phyloP scores from a whole-genome alignment of 2,888 invertebrate genomes.

The Nezara viridula region DNA sequence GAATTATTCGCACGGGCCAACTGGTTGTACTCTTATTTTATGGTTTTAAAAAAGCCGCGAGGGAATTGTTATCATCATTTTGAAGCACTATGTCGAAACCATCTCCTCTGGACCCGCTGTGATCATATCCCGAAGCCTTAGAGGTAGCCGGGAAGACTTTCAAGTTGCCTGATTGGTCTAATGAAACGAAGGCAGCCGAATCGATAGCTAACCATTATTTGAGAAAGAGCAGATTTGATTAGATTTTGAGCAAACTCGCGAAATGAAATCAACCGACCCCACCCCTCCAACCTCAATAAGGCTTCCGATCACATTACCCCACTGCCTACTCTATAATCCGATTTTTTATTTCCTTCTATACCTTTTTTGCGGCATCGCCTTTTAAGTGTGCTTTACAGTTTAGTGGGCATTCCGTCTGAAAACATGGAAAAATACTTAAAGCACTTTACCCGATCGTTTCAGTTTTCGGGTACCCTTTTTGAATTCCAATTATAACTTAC shows the following conservation, averaged over 20 bases:
- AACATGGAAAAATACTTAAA: constrained; percentile 29
- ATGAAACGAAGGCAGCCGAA: not conserved
- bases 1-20: too few relatives aligned
- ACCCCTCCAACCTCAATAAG: not conserved
- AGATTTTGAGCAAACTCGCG: constrained; percentile 33
- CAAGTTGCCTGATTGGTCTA: not conserved
- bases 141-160: not conserved
- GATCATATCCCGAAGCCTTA: not conserved
- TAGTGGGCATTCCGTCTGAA: not conserved
- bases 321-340: constrained; percentile 37
- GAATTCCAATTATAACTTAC: not conserved
- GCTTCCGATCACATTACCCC: constrained; percentile 18
- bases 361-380: constrained; percentile 14
- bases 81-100: not conserved
- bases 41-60: too few relatives aligned
- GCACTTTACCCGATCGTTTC: not conserved
- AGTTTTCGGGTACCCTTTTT: not conserved
- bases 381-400: constrained; percentile 20
- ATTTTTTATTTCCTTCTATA: constrained; percentile 43
- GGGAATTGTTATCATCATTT: too few relatives aligned
- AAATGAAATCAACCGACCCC: constrained; percentile 31
- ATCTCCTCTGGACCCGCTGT: not conserved
- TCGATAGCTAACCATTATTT: constrained; percentile 36
- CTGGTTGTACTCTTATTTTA: too few relatives aligned
- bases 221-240: constrained; percentile 48